These are phyloP conservation scores for Drosophila paranaensis DNA, from an alignment of 2,888 invertebrate species.

Conservation along the genomic window DNA sequence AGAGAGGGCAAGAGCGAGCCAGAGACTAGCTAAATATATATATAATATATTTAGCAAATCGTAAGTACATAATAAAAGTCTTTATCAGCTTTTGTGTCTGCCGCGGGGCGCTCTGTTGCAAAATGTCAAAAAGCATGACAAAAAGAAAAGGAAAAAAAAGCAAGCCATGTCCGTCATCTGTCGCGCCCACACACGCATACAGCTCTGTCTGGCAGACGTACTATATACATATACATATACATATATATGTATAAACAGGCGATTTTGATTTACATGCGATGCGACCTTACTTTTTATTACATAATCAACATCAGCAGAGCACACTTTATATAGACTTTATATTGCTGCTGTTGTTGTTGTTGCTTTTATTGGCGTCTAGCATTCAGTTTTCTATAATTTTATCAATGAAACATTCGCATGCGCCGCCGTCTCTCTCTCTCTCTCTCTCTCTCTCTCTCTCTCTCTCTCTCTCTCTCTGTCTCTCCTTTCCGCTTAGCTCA, in stretches of 20 bases:
- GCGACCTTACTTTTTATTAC: constrained; percentile 58
- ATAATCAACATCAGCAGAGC: constrained; percentile 50
- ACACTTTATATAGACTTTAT: constrained; percentile 23
- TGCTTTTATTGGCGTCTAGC: constrained; percentile 58
- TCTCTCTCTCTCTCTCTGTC: not conserved
- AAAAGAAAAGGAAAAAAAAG: constrained; percentile 1
- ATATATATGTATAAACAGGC: constrained; percentile 8
- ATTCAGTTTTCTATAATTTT: constrained; percentile 53
- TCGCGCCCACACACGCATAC: constrained; percentile 15
- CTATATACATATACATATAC: constrained; percentile 2
- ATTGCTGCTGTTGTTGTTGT: constrained; percentile 8
- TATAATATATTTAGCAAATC: constrained; percentile 10
- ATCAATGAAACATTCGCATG: constrained; percentile 52
- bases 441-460: not conserved
- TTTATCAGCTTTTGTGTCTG: constrained; percentile 35
- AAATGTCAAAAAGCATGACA: constrained; percentile 31
- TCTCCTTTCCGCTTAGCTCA: constrained; percentile 8
- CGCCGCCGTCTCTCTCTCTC: not conserved
- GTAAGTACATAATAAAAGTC: constrained; percentile 31
- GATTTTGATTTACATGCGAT: constrained; percentile 57
- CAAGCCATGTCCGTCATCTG: constrained; percentile 12
- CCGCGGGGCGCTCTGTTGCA: constrained; percentile 12
- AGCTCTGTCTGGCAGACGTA: constrained; percentile 21
- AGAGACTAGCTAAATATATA: constrained; percentile 9
- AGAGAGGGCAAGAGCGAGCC: not conserved